Conservation (phyloP, 1,140 invertebrate species). For the Trachymyrmex cornetzi region DNA sequence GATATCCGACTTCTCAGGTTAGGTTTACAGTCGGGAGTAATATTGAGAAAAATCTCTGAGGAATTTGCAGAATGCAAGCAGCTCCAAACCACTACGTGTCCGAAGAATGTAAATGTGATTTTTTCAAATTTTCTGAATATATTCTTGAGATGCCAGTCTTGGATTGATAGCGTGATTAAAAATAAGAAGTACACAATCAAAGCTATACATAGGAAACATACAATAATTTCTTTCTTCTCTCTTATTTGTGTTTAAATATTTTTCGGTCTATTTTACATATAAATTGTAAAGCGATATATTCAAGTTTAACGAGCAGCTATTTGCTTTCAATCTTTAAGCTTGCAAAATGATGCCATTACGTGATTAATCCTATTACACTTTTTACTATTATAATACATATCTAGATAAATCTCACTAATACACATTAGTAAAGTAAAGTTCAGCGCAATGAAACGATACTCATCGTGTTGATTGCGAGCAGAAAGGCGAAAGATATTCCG, state of each 20-base stretch:
- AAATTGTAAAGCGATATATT: conserved; percentile 2
- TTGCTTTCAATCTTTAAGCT: background rate
- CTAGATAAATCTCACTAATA: background rate
- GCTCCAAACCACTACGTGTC: background rate
- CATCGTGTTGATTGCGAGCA: background rate
- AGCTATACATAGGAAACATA: background rate
- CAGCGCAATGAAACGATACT: background rate
- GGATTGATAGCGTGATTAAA: background rate
- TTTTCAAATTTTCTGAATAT: background rate
- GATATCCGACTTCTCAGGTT: background rate
- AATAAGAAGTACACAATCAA: background rate
- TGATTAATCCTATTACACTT: conserved; percentile 39
- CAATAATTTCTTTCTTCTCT: background rate
- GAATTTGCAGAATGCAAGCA: background rate
- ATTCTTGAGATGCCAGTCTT: background rate
- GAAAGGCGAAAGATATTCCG: conserved; percentile 35
- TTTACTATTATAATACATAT: background rate
- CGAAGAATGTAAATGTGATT: background rate
- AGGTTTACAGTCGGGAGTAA: background rate
- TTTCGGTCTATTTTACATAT: background rate
- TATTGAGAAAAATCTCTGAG: background rate
- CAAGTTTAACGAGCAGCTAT: background rate
- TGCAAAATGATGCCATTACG: background rate
- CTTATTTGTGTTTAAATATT: too few relatives aligned
- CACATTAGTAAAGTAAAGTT: background rate